Conservation (phyloP, 2,113 vertebrate genomes). For the Synchiropus splendidus region DNA sequence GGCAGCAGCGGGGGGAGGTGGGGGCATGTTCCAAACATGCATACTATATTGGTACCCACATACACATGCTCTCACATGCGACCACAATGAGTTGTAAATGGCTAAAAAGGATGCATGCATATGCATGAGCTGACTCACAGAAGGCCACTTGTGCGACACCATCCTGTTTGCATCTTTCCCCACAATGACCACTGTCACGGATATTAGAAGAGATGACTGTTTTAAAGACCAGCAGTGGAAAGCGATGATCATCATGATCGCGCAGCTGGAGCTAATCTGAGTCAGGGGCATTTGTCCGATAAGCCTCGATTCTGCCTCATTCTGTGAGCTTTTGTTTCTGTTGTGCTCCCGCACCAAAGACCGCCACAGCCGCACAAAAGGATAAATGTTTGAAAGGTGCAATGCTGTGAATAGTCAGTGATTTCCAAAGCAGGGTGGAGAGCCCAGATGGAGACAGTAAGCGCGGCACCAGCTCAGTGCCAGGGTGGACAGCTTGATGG, state of each 20-base stretch:
- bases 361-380: constrained; percentile 41
- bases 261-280: constrained; percentile 48
- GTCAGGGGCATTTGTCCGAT: constrained; percentile 59
- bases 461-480: constrained; percentile 44
- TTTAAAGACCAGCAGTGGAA: constrained; percentile 40
- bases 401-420: constrained; percentile 46
- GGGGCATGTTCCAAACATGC: constrained; percentile 40
- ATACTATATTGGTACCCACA: constrained; percentile 36
- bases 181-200: constrained; percentile 57
- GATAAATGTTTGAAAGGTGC: constrained; percentile 60
- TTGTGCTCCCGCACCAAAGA: constrained; percentile 30
- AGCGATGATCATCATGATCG: constrained; percentile 32
- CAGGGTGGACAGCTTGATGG: constrained; percentile 56
- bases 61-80: constrained; percentile 10
- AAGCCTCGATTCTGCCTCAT: constrained; percentile 44
- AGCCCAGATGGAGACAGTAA: constrained; percentile 56
- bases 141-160: constrained; percentile 44
- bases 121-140: constrained; percentile 57
- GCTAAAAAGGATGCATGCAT: constrained; percentile 54
- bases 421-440: constrained; percentile 48
- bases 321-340: constrained; percentile 46
- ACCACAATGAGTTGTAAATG: constrained; percentile 35
- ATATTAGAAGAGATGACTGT: constrained; percentile 53
- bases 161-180: constrained; percentile 57
- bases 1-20: too few relatives aligned